A percentile compares a stretch with the other conserved stretches of the same genome.
These are phyloP conservation scores for Hippotragus niger DNA, from an alignment of 2,113 vertebrate genomes.

Conservation along the genomic window DNA sequence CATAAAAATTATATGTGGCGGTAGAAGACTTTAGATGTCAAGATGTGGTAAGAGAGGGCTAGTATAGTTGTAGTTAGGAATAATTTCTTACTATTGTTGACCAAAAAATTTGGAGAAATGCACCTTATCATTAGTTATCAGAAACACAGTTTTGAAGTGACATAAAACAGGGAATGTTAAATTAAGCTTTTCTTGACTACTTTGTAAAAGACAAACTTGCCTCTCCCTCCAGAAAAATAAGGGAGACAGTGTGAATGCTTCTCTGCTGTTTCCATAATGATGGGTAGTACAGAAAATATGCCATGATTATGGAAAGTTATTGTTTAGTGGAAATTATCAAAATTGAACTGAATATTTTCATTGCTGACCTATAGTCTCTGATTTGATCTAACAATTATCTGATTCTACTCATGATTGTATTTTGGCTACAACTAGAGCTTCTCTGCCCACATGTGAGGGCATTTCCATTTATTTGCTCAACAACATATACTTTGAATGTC, in stretches of 20 bases:
- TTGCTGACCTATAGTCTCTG: background rate
- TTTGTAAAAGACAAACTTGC: background rate
- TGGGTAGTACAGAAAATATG: background rate
- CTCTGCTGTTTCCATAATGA: background rate
- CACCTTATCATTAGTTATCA: background rate
- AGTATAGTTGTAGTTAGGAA: background rate
- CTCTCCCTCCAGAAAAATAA: background rate
- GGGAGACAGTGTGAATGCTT: accelerated
- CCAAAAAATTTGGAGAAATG: background rate
- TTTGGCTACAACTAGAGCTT: background rate
- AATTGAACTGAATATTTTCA: background rate
- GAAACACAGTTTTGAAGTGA: background rate
- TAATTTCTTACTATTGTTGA: background rate
- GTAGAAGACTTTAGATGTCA: background rate
- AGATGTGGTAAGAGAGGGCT: background rate
- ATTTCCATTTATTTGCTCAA: background rate
- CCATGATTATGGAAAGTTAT: background rate
- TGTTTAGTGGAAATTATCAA: background rate
- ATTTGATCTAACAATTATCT: background rate
- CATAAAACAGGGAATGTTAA: background rate
- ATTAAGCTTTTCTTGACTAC: background rate
- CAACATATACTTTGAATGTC: background rate
- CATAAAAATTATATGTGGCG: background rate
- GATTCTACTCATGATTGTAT: background rate
- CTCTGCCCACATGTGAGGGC: background rate